Conservation (phyloP, 1,140 invertebrate genomes). For the Semibalanus balanoides region DNA sequence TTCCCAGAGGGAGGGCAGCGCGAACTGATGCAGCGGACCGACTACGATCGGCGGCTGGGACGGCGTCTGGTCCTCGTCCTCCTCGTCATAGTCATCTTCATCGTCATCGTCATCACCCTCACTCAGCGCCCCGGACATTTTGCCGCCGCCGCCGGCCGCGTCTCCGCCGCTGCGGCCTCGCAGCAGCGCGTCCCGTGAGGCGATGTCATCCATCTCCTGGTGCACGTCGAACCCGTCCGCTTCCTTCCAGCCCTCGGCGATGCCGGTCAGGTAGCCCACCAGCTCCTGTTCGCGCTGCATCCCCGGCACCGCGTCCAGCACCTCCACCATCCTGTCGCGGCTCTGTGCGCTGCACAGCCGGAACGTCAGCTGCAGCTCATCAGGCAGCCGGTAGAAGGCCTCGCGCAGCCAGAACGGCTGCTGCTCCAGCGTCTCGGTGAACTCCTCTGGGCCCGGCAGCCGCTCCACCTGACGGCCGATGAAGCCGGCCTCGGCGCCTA, state of each 20-base stretch:
- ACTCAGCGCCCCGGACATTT: no score
- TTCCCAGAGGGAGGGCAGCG: background rate
- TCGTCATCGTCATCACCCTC: no score
- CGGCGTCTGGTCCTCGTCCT: no score
- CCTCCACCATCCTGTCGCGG: background rate
- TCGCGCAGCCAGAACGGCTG: background rate
- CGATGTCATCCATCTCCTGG: no score
- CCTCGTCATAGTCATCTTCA: no score
- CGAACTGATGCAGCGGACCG: background rate
- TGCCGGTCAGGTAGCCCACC: background rate
- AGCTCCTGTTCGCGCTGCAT: background rate
- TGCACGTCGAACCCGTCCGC: background rate
- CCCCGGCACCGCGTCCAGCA: background rate
- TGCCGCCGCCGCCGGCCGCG: no score
- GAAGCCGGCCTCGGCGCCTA: no score
- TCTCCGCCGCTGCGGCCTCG: no score
- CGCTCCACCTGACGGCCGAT: background rate
- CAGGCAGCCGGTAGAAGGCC: background rate
- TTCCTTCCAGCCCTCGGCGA: background rate
- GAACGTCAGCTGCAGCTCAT: background rate
- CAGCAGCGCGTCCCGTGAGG: no score
- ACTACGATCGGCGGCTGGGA: background rate
- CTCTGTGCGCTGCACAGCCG: background rate
- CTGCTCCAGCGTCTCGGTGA: background rate
- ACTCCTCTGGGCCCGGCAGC: background rate